These are phyloP conservation scores for Corythaeola cristata DNA, from an alignment of 2,113 vertebrate genomes.

Conservation along the genomic window DNA sequence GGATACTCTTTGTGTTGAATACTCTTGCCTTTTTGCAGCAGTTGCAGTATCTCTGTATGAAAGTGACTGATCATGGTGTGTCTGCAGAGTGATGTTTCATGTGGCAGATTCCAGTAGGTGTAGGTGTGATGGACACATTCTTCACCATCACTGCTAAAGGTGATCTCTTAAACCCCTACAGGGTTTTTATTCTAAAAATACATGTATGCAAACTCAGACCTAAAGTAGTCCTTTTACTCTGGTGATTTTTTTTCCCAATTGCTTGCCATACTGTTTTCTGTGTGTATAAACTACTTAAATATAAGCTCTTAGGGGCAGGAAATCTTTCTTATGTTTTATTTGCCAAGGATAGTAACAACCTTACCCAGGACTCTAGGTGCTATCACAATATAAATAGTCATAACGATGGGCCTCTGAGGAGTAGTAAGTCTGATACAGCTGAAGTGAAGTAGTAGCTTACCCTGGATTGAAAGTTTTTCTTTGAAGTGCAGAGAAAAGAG, in stretches of 20 bases:
- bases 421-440: not conserved
- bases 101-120: not conserved
- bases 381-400: not conserved
- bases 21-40: not conserved
- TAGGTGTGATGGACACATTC: not conserved
- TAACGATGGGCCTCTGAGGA: not conserved
- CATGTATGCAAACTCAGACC: not conserved
- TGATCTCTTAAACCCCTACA: not conserved
- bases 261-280: not conserved
- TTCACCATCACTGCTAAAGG: not conserved
- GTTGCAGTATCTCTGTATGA: not conserved
- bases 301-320: not conserved
- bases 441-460: not conserved
- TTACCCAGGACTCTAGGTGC: not conserved
- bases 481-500: not conserved
- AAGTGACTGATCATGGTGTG: not conserved
- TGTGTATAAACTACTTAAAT: not conserved
- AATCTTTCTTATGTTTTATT: not conserved
- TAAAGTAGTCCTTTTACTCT: not conserved
- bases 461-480: not conserved
- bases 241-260: not conserved
- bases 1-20: not conserved
- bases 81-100: not conserved
- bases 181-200: not conserved
- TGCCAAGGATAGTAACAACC: not conserved